A percentile compares a stretch with the other conserved stretches of the same genome.
These are phyloP conservation scores for Yponomeuta malinellus DNA, from an alignment of 2,888 invertebrate species.

Conservation along the genomic window DNA sequence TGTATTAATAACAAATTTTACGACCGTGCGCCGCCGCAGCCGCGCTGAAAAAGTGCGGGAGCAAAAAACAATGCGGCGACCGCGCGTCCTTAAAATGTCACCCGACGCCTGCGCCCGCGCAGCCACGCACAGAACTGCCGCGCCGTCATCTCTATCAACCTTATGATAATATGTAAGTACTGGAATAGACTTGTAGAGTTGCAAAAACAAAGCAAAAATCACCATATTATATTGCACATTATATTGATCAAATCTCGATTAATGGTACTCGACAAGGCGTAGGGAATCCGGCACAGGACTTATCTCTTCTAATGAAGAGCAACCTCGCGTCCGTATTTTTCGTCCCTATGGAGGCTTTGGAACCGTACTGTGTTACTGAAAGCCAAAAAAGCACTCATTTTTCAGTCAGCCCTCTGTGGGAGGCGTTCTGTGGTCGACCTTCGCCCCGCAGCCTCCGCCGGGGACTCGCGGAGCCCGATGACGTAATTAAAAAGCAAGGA, in stretches of 20 bases:
- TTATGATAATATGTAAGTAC: no score
- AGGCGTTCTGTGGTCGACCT: conserved; percentile 16
- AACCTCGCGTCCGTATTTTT: no score
- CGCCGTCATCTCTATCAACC: neutral
- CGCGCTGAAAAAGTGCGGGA: conserved; percentile 50
- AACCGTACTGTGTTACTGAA: no score
- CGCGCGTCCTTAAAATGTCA: conserved; percentile 56
- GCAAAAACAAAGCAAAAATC: no score
- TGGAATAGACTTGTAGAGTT: no score
- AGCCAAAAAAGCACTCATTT: no score
- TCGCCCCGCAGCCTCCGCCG: conserved; percentile 23
- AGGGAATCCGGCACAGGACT: no score
- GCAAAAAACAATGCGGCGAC: conserved; percentile 44
- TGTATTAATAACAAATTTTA: conserved; percentile 72
- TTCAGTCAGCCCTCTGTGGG: neutral
- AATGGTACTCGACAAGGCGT: no score
- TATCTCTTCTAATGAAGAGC: no score
- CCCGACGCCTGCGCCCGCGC: conserved; percentile 35
- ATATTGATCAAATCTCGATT: no score
- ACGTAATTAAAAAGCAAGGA: conserved; percentile 39
- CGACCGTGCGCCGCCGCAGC: conserved; percentile 32
- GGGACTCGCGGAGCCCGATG: conserved; percentile 22
- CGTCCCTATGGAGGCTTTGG: no score
- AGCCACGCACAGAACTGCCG: neutral
- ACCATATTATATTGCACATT: no score